Conservation (phyloP, 2,113 vertebrate genomes). For the Thunnus thynnus region DNA sequence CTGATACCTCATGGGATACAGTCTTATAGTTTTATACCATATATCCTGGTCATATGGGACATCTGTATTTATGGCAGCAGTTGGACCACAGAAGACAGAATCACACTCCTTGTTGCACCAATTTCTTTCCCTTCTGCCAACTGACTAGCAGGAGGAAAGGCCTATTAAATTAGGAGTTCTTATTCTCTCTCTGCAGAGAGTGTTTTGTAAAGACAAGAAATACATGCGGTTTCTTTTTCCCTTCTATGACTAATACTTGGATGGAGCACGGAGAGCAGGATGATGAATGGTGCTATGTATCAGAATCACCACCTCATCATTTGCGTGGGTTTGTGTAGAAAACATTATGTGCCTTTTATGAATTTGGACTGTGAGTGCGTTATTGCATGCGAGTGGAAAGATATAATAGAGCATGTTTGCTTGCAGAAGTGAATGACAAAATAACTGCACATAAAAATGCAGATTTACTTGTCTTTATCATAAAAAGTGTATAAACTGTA, state of each 20-base stretch:
- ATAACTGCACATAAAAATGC: neutral
- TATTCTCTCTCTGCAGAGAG: slow-evolving; percentile 11
- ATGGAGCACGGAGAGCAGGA: slow-evolving; percentile 27
- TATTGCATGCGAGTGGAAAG: too few species aligned
- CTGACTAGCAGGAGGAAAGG: slow-evolving; percentile 7
- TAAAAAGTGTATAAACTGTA: neutral
- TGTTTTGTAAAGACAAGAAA: slow-evolving; percentile 5
- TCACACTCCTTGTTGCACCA: slow-evolving; percentile 1
- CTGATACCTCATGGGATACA: neutral
- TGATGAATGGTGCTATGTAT: slow-evolving; percentile 42
- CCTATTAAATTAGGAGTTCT: slow-evolving; percentile 48
- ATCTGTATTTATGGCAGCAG: slow-evolving; percentile 20
- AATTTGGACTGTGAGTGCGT: slow-evolving; percentile 2
- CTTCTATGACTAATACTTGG: slow-evolving; percentile 41
- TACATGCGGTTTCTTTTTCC: slow-evolving; percentile 1
- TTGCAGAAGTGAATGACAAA: neutral
- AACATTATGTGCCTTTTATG: slow-evolving; percentile 33
- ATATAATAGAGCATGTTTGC: neutral
- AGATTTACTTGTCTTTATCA: neutral
- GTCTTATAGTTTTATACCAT: slow-evolving; percentile 16
- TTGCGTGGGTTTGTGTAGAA: slow-evolving; percentile 34
- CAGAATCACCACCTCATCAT: slow-evolving; percentile 32
- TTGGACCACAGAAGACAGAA: neutral
- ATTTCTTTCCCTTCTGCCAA: slow-evolving; percentile 5
- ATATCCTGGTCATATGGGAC: neutral